Evolutionary conservation across 30 jellyfish, hydroid and myxozoan genomes (phyloP).

Genomic region (Rhopilema esculentum): DNA sequence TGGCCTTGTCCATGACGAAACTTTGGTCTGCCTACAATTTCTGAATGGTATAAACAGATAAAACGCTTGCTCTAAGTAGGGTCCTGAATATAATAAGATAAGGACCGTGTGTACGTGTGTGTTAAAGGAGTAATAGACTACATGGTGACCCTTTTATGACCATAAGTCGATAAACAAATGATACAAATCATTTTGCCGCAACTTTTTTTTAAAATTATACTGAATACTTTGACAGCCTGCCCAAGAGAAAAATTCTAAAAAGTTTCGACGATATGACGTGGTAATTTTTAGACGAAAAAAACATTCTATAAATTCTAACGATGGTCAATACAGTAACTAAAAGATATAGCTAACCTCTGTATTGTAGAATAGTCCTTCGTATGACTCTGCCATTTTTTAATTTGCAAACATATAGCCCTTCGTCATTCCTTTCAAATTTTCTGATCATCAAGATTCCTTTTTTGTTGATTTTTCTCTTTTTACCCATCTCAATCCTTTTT

Average conservation of each 20-base stretch:
- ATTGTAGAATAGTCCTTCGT: neutral
- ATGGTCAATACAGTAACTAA: neutral
- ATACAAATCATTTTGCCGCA: no score
- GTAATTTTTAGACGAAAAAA: no score
- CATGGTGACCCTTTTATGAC: no score
- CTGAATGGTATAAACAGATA: neutral
- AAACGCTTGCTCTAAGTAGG: neutral
- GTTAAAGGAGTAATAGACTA: no score
- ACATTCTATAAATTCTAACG: neutral
- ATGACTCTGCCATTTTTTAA: neutral
- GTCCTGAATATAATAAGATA: no score
- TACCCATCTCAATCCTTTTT: neutral
- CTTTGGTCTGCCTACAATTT: conserved; percentile 43
- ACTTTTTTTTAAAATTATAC: no score
- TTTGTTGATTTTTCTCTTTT: neutral
- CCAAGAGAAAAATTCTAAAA: neutral
- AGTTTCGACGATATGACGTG: neutral
- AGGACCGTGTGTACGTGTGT: no score
- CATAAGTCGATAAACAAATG: no score
- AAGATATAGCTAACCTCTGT: conserved; percentile 4
- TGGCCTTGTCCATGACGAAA: neutral
- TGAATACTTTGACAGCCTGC: neutral
- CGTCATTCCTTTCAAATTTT: conserved; percentile 1
- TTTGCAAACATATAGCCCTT: conserved; percentile 27
- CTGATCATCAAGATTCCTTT: conserved; percentile 30